Evolutionary conservation across 2,113 vertebrate species (phyloP), one percentile per base, ranked within the genome.

Genomic region (Damaliscus lunatus): DNA sequence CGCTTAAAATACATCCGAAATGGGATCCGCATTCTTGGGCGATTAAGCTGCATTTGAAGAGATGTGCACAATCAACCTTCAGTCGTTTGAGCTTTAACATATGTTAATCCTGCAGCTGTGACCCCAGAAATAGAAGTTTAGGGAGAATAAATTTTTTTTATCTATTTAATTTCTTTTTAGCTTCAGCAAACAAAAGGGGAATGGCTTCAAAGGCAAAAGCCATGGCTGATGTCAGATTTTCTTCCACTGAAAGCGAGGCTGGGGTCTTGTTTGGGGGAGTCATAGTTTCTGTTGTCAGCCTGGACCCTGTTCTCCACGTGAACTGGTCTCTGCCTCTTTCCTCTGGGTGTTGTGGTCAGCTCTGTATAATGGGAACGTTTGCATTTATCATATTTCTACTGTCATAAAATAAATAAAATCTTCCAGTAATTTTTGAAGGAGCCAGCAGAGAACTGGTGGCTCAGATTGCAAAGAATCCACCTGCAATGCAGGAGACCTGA

Each of bases 31-130:
- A 83, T 95, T 97, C 93, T 93, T 97, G 96, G 71, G 46, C 62
- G 40, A 96, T 98, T 90, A 94, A 95, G 88, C 48, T 43, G 52
- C 31, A 23, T 80, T 97, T 96, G 91, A 96, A 95, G 94, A 93
- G 89, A 96, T 90, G 88, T 78, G 52, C 94, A 93, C 90, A 57
- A 88, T 97, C 96, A 95, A 90, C 92, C 95, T 89, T 90, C 80
- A 31, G 84, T 80, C 17, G n/a, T 33, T 97, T 77, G n/a, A 88
- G 90, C 57, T 90, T 57, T 87, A 90, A 90, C 96, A 48, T 96
- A 96, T 96, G 94, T 88, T 97, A 98, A 97, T 97, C 91, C 92
- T 90, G 95, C 97, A 98, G 98, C 98, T 98, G 97, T 96, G 89
- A 94, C 95, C 97, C 91, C 93, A 95, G 91, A 97, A 97, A 98